These are phyloP conservation scores for Fragum sueziense DNA, from an alignment of 2,888 invertebrate species.

Conservation along the genomic window DNA sequence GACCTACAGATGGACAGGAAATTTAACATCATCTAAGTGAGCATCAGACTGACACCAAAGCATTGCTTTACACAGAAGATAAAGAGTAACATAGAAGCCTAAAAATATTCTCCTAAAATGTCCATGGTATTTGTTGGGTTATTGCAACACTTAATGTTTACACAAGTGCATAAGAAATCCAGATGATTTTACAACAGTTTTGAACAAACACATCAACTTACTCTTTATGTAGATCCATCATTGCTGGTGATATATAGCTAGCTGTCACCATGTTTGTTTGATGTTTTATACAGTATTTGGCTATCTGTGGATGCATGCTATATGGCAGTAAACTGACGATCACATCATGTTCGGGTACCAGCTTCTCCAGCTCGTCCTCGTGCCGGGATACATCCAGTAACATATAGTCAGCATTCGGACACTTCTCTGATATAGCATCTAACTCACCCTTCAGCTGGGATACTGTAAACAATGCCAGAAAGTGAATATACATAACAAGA, in stretches of 20 bases:
- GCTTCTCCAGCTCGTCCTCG: constrained; percentile 87
- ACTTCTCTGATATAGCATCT: constrained; percentile 90
- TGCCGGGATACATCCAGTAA: constrained; percentile 91
- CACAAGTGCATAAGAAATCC: no score
- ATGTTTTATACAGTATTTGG: constrained; percentile 92
- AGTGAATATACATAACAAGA: no score
- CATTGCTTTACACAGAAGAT: no score
- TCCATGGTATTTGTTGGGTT: no score
- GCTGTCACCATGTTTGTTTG: constrained; percentile 97
- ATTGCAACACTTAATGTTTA: no score
- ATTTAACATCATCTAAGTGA: no score
- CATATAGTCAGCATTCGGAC: constrained; percentile 87
- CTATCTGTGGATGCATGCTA: constrained; percentile 91
- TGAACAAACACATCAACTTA: constrained; percentile 84
- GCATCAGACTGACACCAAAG: no score
- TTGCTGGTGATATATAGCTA: constrained; percentile 94
- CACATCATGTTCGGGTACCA: constrained; percentile 87
- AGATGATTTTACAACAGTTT: no score
- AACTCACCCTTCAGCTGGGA: constrained; percentile 94
- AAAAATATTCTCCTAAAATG: no score
- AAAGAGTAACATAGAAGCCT: no score
- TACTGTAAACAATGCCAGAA: no score
- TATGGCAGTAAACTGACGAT: constrained; percentile 93
- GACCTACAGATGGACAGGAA: no score
- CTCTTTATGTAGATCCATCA: constrained; percentile 90